Evolutionary conservation across 2,888 invertebrate genomes (phyloP).

Genomic region (Coremacera marginata): DNA sequence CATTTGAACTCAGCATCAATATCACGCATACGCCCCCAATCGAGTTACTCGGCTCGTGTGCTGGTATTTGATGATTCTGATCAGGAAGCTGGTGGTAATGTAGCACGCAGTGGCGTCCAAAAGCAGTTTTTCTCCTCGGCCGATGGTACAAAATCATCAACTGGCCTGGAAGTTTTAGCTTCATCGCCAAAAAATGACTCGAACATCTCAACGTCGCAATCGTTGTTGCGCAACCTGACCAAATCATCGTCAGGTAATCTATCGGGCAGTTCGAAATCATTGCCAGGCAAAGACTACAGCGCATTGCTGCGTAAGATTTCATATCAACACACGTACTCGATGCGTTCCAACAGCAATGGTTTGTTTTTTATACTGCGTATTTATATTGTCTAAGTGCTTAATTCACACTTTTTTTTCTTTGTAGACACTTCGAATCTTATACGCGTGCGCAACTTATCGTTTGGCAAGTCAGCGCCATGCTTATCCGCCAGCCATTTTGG

Average conservation of each 20-base stretch:
- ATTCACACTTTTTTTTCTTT: conserved; percentile 5
- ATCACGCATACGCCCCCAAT: conserved; percentile 71
- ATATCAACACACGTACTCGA: conserved; percentile 67
- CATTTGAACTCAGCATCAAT: conserved; percentile 55
- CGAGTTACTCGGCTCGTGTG: conserved; percentile 81
- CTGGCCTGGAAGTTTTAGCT: conserved; percentile 57
- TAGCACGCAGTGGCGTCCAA: conserved; percentile 25
- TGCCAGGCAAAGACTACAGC: conserved; percentile 63
- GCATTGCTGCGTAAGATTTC: conserved; percentile 66
- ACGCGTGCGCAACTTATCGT: conserved; percentile 87
- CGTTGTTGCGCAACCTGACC: conserved; percentile 59
- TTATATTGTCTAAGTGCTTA: not conserved
- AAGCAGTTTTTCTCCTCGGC: conserved; percentile 38
- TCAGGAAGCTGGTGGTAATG: conserved; percentile 66
- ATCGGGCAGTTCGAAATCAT: conserved; percentile 65
- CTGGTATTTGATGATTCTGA: conserved; percentile 82
- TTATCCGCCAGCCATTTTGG: conserved; percentile 79
- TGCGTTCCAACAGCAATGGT: conserved; percentile 65
- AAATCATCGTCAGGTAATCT: conserved; percentile 67
- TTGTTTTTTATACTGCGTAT: conserved; percentile 37
- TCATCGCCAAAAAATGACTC: conserved; percentile 56
- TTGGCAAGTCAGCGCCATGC: conserved; percentile 96
- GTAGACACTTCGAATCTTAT: conserved; percentile 79
- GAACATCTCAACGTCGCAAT: conserved; percentile 52
- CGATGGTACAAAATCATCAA: conserved; percentile 44